Evolutionary conservation across 2,888 invertebrate genomes (phyloP).

Genomic region (Altica lythri): DNA sequence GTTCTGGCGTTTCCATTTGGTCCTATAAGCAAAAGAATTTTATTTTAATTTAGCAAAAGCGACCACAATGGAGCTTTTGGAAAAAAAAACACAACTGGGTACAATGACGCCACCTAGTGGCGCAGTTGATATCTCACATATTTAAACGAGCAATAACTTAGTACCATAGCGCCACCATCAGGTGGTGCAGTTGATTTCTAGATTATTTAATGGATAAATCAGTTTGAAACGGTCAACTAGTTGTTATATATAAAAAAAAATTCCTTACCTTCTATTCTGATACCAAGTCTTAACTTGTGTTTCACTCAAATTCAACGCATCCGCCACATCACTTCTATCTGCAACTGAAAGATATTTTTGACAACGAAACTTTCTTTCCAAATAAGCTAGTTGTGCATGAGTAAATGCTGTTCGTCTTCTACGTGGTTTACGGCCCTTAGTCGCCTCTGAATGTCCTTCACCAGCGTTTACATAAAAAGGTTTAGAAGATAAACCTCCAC

Average conservation of each 20-base stretch:
- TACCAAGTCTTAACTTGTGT: constrained; percentile 98
- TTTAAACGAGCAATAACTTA: too few species aligned
- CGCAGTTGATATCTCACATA: too few species aligned
- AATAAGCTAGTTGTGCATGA: constrained; percentile 88
- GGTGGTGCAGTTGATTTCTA: too few species aligned
- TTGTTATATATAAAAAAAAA: too few species aligned
- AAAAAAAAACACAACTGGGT: too few species aligned
- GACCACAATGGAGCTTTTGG: background rate
- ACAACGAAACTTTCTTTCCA: constrained; percentile 90
- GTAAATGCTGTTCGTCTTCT: constrained; percentile 90
- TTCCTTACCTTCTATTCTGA: constrained; percentile 77
- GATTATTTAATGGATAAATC: too few species aligned
- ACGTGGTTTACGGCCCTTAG: constrained; percentile 75
- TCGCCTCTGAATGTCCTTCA: constrained; percentile 46
- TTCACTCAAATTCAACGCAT: constrained; percentile 85
- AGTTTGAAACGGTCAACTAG: too few species aligned
- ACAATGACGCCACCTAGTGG: too few species aligned
- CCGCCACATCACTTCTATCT: constrained; percentile 90
- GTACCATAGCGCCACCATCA: too few species aligned
- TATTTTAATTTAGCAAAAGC: background rate
- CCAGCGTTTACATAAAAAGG: constrained; percentile 28
- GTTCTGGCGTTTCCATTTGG: constrained; percentile 89
- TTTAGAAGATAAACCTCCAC: constrained; percentile 11
- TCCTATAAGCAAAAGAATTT: too few species aligned
- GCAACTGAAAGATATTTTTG: constrained; percentile 94